These are phyloP conservation scores for Chiloscyllium punctatum DNA, from an alignment of 2,797 vertebrate species.

Conservation along the genomic window DNA sequence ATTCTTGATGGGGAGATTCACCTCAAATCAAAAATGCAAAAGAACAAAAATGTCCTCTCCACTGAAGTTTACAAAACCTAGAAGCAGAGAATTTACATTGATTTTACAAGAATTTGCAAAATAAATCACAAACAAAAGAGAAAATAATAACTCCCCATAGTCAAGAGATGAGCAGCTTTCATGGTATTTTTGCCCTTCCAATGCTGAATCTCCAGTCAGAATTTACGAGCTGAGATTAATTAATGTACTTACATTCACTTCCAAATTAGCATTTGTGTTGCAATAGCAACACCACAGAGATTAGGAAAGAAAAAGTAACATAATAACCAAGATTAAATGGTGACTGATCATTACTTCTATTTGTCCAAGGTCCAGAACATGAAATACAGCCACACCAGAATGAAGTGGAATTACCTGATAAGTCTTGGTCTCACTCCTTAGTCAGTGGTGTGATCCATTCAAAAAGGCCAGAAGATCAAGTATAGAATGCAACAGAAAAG, in stretches of 20 bases:
- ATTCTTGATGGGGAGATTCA: not conserved
- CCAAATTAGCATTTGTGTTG: not conserved
- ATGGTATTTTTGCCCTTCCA: not conserved
- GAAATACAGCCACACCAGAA: not conserved
- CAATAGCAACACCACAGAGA: not conserved
- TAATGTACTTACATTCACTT: not conserved
- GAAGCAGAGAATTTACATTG: not conserved
- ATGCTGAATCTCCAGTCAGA: not conserved
- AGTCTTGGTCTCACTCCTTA: not conserved
- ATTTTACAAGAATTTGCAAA: not conserved
- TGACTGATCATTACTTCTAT: not conserved
- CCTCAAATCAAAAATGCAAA: not conserved
- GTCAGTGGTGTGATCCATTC: not conserved
- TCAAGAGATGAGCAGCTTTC: not conserved
- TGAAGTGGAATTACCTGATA: not conserved
- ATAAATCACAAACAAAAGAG: not conserved
- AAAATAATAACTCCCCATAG: not conserved
- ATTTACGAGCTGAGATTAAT: not conserved
- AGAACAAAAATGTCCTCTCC: not conserved
- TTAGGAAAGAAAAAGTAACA: not conserved
- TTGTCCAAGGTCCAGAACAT: not conserved
- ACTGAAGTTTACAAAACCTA: not conserved
- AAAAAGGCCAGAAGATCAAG: not conserved
- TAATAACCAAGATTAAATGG: not conserved
- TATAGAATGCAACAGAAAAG: not conserved